Percentiles rank a stretch among this genome's conserved stretches.
Evolutionary conservation across 2,113 vertebrate species (phyloP).

Genomic region (Polypterus bichir): DNA sequence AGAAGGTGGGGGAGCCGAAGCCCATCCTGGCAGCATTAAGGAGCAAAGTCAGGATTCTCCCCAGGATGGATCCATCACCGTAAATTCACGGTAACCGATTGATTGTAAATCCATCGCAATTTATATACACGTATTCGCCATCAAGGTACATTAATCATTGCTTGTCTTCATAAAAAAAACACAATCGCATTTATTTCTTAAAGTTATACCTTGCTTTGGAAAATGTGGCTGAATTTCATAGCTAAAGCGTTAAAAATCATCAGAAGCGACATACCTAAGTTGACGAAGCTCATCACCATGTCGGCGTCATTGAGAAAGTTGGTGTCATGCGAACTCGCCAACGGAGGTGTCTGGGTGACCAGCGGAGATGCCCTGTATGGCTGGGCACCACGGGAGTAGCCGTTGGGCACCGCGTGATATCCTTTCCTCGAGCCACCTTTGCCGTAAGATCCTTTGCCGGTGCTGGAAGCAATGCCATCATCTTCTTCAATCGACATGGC

Average conservation of each 20-base stretch:
- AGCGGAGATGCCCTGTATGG: constrained; percentile 53
- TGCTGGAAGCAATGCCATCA: constrained; percentile 51
- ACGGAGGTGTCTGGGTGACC: constrained; percentile 67
- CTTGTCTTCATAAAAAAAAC: too few relatives aligned
- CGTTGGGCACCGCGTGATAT: constrained; percentile 64
- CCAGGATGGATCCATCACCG: too few relatives aligned
- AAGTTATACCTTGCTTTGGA: not conserved
- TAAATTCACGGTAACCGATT: too few relatives aligned
- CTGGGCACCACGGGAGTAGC: constrained; percentile 68
- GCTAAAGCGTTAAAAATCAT: too few relatives aligned
- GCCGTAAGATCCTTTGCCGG: constrained; percentile 53
- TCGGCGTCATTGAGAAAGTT: constrained; percentile 96
- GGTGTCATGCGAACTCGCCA: constrained; percentile 78
- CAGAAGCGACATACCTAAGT: constrained; percentile 70
- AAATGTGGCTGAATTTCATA: not conserved
- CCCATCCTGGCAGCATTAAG: too few relatives aligned
- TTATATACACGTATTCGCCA: too few relatives aligned
- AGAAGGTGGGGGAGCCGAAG: too few relatives aligned
- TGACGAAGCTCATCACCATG: constrained; percentile 99
- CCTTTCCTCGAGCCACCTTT: constrained; percentile 62
- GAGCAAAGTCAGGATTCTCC: too few relatives aligned
- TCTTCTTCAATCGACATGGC: constrained; percentile 90
- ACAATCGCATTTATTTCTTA: not conserved
- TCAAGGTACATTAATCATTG: too few relatives aligned
- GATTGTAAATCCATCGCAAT: too few relatives aligned